phyloP scores from a whole-genome alignment of 1,140 invertebrate genomes.

The Fopius arisanus region DNA sequence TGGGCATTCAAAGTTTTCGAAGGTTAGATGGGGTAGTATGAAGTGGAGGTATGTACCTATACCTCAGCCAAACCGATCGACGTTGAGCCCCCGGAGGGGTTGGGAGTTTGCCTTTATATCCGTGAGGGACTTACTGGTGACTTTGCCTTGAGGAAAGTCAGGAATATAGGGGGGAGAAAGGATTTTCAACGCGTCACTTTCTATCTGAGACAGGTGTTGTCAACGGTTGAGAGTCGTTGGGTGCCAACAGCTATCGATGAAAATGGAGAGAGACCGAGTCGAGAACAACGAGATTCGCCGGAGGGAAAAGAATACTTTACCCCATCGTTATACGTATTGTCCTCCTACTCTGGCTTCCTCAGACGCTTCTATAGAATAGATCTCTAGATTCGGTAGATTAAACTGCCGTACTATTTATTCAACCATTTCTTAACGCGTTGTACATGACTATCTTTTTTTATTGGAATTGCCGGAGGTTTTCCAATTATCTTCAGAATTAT shows the following conservation, averaged over 20 bases:
- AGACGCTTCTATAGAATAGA: not conserved
- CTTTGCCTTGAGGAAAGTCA: not conserved
- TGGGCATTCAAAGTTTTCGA: not conserved
- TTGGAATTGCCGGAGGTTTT: too few relatives aligned
- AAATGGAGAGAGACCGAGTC: not conserved
- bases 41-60: not conserved
- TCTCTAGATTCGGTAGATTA: constrained; percentile 18
- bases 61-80: not conserved
- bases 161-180: not conserved
- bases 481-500: too few relatives aligned
- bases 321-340: not conserved
- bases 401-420: constrained; percentile 20
- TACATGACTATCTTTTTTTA: too few relatives aligned
- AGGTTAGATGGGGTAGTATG: constrained; percentile 1
- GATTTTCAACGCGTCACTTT: not conserved
- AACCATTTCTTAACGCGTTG: not conserved
- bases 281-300: constrained; percentile 15
- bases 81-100: not conserved
- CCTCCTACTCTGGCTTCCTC: not conserved
- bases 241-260: constrained; percentile 7
- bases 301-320: constrained; percentile 14
- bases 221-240: not conserved
- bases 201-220: constrained; percentile 2
- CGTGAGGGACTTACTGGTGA: not conserved
- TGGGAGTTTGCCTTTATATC: not conserved